These are phyloP conservation scores for Brachymystax lenok DNA, from an alignment of 2,797 vertebrate genomes.

Conservation along the genomic window DNA sequence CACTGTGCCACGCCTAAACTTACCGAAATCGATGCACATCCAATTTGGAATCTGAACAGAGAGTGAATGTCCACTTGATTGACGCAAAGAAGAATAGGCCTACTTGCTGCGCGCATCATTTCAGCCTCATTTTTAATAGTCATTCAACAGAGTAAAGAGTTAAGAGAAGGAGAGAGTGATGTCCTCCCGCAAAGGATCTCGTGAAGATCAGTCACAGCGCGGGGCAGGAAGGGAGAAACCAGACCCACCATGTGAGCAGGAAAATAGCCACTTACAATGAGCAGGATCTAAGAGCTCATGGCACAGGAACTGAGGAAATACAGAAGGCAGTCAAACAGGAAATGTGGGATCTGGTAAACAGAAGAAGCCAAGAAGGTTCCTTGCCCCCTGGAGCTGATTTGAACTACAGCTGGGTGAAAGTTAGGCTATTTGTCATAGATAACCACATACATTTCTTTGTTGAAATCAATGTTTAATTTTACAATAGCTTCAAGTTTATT, in stretches of 20 bases:
- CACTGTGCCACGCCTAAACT: constrained; percentile 61
- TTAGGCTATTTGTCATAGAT: background rate
- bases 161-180: constrained; percentile 34
- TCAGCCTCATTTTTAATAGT: constrained; percentile 14
- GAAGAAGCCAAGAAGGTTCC: constrained; percentile 32
- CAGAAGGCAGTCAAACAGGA: constrained; percentile 82
- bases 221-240: constrained; percentile 81
- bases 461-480: background rate
- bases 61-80: constrained; percentile 27
- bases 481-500: background rate
- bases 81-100: background rate
- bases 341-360: constrained; percentile 83
- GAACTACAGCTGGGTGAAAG: background rate
- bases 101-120: constrained; percentile 47
- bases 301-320: constrained; percentile 84
- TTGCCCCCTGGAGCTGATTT: constrained; percentile 11
- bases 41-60: constrained; percentile 45
- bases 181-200: constrained; percentile 63
- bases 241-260: constrained; percentile 77
- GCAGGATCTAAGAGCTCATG: constrained; percentile 69
- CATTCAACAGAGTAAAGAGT: constrained; percentile 18
- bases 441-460: background rate
- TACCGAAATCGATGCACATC: constrained; percentile 72
- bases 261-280: constrained; percentile 70
- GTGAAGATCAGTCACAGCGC: constrained; percentile 63